A percentile compares a stretch with the other conserved stretches of the same genome.
Conservation (phyloP, 2,797 vertebrate species). For the Tragopan temminckii region DNA sequence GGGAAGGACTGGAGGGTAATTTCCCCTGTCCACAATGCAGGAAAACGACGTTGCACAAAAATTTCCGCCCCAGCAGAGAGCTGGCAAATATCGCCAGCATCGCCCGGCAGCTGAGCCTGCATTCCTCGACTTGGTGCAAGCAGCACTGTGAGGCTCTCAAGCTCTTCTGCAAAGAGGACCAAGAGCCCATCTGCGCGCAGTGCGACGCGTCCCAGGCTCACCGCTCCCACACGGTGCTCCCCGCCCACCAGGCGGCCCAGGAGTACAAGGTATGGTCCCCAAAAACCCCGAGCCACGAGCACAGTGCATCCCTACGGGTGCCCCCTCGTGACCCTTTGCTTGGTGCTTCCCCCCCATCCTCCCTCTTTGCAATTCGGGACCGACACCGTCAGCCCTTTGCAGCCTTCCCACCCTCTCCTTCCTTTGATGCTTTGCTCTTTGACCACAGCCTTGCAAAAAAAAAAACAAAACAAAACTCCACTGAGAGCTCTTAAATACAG, state of each 20-base stretch:
- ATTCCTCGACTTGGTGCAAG: background rate
- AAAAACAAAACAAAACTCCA: no score
- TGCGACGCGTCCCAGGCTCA: conserved; percentile 26
- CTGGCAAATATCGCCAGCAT: conserved; percentile 4
- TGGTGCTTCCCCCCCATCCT: background rate
- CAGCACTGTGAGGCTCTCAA: conserved; percentile 23
- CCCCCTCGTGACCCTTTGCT: no score
- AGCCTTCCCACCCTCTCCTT: rapidly evolving
- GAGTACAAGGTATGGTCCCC: conserved; percentile 38
- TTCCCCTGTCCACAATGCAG: conserved; percentile 62
- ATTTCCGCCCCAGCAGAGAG: conserved; percentile 50
- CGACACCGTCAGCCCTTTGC: rapidly evolving
- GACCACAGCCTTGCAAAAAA: no score
- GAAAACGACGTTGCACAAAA: background rate
- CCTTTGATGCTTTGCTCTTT: background rate
- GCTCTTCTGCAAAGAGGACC: conserved; percentile 43
- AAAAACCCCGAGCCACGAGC: no score
- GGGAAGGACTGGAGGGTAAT: background rate
- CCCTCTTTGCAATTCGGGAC: background rate
- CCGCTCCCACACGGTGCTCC: background rate
- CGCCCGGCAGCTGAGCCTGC: background rate
- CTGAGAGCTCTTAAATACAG: background rate
- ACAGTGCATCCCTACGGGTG: rapidly evolving
- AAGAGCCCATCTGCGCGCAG: background rate
- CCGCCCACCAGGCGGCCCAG: background rate